Conservation (phyloP, 2,888 invertebrate genomes). For the Nephrotoma appendiculata region DNA sequence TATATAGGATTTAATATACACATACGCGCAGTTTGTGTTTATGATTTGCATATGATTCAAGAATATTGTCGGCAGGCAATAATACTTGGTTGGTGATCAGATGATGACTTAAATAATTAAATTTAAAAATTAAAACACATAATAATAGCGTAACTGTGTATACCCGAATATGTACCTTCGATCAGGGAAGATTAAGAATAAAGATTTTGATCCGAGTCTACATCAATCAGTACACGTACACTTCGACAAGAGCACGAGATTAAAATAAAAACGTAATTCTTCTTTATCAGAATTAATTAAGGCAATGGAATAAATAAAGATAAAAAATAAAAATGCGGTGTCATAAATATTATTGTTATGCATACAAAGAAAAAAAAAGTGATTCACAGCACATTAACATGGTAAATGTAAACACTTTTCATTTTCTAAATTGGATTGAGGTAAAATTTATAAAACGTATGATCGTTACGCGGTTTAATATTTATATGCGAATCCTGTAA, state of each 20-base stretch:
- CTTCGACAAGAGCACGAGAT: background rate
- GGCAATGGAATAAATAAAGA: background rate
- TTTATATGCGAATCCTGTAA: background rate
- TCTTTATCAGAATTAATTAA: background rate
- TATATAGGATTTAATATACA: background rate
- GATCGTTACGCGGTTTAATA: background rate
- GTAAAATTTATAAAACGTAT: background rate
- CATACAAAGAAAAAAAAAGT: background rate
- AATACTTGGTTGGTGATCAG: background rate
- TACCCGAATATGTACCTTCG: background rate
- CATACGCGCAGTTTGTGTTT: background rate
- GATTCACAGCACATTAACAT: background rate
- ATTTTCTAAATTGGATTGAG: background rate
- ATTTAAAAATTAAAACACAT: background rate
- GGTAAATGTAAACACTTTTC: background rate
- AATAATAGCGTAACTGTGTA: background rate
- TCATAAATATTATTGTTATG: background rate
- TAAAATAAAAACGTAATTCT: background rate
- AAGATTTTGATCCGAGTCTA: too few relatives aligned
- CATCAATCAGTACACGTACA: background rate
- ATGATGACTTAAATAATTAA: background rate
- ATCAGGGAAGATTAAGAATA: too few relatives aligned
- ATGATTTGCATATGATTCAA: background rate
- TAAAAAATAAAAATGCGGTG: background rate
- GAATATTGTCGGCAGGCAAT: background rate